These are phyloP conservation scores for Stichopus chloronotus DNA, from an alignment of 35 echinoderm and acorn worm species.

Conservation along the genomic window DNA sequence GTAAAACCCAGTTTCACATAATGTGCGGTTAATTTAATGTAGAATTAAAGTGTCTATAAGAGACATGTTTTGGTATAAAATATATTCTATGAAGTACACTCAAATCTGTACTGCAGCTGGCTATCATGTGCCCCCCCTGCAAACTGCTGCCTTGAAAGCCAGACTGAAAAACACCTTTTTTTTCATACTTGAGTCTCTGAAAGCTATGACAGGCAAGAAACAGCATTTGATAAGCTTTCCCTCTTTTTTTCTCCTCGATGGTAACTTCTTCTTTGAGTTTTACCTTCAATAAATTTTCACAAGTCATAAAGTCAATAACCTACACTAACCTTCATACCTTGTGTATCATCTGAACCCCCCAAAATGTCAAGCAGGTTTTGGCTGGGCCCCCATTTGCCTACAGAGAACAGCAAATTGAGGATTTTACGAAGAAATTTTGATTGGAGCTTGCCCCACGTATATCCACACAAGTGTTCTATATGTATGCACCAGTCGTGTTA, in stretches of 20 bases:
- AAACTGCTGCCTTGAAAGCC: neutral
- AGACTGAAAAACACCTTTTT: neutral
- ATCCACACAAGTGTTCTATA: neutral
- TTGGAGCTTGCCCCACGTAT: slow-evolving; percentile 15
- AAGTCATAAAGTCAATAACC: slow-evolving; percentile 46
- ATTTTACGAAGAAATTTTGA: slow-evolving; percentile 42
- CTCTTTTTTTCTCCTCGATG: neutral
- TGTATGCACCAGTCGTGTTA: neutral
- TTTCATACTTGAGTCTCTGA: neutral
- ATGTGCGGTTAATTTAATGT: too few relatives aligned
- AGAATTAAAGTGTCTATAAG: too few relatives aligned
- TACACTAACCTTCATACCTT: slow-evolving; percentile 33
- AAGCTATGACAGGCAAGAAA: neutral
- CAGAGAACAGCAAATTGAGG: slow-evolving; percentile 37
- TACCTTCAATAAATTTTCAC: slow-evolving; percentile 20
- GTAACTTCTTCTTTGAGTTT: neutral
- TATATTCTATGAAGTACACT: too few relatives aligned
- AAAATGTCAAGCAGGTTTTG: slow-evolving; percentile 22
- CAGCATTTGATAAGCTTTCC: neutral
- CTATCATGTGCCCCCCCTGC: too few relatives aligned
- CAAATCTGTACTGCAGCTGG: too few relatives aligned
- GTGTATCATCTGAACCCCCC: slow-evolving; percentile 17
- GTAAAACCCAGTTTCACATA: too few relatives aligned
- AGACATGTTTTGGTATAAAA: too few relatives aligned
- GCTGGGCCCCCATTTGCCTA: slow-evolving; percentile 31